These are phyloP conservation scores for Shinisaurus crocodilurus DNA, from an alignment of 2,113 vertebrate genomes.

Conservation along the genomic window DNA sequence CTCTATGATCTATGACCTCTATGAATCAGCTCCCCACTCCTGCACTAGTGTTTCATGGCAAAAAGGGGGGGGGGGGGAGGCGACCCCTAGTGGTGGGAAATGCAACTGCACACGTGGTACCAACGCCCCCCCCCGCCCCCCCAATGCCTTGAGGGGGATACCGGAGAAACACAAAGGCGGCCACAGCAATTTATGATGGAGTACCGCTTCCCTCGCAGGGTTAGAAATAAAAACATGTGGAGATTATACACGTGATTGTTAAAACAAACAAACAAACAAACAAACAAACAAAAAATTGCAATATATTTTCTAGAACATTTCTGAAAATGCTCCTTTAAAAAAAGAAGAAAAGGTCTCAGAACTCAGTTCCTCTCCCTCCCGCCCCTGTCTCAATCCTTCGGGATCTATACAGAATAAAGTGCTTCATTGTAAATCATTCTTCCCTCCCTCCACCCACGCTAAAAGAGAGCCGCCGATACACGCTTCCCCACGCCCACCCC, in stretches of 20 bases:
- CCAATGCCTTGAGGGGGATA: background rate
- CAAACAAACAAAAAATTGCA: slow-evolving; percentile 44
- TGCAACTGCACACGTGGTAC: too few relatives aligned
- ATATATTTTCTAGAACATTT: slow-evolving; percentile 65
- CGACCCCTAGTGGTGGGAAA: background rate
- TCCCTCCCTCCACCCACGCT: too few relatives aligned
- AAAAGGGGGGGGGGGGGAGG: background rate
- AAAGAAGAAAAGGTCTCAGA: slow-evolving; percentile 61
- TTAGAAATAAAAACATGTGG: slow-evolving; percentile 70
- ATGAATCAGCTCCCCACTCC: too few relatives aligned
- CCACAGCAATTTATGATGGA: background rate
- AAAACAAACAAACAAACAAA: too few relatives aligned
- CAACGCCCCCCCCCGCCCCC: background rate
- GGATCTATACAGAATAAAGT: slow-evolving; percentile 84
- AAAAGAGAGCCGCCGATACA: slow-evolving; percentile 64
- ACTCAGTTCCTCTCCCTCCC: slow-evolving; percentile 47
- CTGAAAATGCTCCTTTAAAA: slow-evolving; percentile 29
- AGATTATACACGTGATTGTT: slow-evolving; percentile 68
- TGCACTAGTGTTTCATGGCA: background rate
- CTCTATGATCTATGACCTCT: too few relatives aligned
- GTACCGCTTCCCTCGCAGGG: slow-evolving; percentile 62
- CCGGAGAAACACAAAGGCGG: background rate
- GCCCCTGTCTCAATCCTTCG: slow-evolving; percentile 51
- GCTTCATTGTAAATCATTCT: slow-evolving; percentile 77
- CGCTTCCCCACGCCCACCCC: slow-evolving; percentile 23